A percentile compares a stretch with the other conserved stretches of the same genome.
phyloP scores from a whole-genome alignment of 1,140 invertebrate genomes.

The Fopius arisanus region DNA sequence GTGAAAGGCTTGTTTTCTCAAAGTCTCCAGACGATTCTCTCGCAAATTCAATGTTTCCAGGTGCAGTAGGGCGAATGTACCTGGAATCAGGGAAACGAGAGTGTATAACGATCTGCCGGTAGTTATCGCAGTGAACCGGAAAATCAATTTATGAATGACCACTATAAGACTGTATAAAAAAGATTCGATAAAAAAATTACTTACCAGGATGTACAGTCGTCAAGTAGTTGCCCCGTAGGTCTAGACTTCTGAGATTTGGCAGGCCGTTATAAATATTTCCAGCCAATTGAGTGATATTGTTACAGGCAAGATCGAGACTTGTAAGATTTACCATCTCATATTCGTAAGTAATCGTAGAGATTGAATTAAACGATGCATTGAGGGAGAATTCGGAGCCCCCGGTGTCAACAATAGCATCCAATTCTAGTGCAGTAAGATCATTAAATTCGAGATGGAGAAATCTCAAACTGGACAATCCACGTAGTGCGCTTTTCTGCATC shows the following conservation, averaged over 20 bases:
- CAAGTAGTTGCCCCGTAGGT: conserved; percentile 75
- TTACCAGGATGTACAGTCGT: conserved; percentile 57
- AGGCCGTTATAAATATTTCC: conserved; percentile 74
- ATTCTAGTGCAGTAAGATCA: conserved; percentile 49
- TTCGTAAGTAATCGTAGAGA: conserved; percentile 49
- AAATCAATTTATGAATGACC: neutral
- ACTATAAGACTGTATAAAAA: too few species aligned
- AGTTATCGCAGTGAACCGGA: neutral
- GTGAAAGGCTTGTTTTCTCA: conserved; percentile 78
- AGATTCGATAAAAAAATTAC: conserved; percentile 13
- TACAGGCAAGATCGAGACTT: conserved; percentile 78
- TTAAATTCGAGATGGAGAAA: conserved; percentile 62
- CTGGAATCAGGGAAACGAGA: conserved; percentile 34
- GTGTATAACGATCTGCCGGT: too few species aligned
- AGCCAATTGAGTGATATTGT: conserved; percentile 74
- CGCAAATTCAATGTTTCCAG: conserved; percentile 79
- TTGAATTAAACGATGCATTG: conserved; percentile 60
- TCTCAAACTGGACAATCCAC: conserved; percentile 61
- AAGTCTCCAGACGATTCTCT: conserved; percentile 76
- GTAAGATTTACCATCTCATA: conserved; percentile 52
- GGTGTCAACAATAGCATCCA: conserved; percentile 55
- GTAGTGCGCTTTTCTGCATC: conserved; percentile 77
- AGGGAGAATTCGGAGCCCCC: conserved; percentile 56
- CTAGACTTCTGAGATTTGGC: conserved; percentile 70
- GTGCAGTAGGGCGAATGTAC: conserved; percentile 63